These are phyloP conservation scores for Platygyra sinensis DNA, from an alignment of 64 coral and sea anemone genomes.

Conservation along the genomic window DNA sequence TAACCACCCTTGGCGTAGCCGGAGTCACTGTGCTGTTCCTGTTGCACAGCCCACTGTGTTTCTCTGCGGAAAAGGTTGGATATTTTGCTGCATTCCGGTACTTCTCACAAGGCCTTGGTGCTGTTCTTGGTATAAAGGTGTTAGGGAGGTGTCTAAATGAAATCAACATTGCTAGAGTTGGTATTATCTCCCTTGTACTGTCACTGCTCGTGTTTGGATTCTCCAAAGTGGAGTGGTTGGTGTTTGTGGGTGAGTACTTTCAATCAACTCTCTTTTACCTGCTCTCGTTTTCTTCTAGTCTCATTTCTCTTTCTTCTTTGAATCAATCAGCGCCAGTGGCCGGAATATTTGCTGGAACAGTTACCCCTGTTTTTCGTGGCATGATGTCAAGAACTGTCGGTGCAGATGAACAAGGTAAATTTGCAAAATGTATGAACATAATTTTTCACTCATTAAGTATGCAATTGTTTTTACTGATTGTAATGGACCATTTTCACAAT, in stretches of 20 bases:
- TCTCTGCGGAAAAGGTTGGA: slow-evolving; percentile 46
- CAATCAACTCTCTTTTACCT: not conserved
- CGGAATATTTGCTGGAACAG: slow-evolving; percentile 14
- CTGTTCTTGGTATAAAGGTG: slow-evolving; percentile 32
- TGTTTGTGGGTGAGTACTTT: slow-evolving; percentile 44
- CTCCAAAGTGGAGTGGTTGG: slow-evolving; percentile 7
- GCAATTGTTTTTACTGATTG: too few relatives aligned
- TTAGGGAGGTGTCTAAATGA: slow-evolving; percentile 36
- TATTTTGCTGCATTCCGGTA: slow-evolving; percentile 33
- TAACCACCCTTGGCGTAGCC: slow-evolving; percentile 16
- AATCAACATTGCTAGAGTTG: slow-evolving; percentile 33
- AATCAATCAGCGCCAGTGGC: not conserved
- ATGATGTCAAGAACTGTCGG: slow-evolving; percentile 63
- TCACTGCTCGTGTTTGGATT: slow-evolving; percentile 23
- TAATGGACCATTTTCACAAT: too few relatives aligned
- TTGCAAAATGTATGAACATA: too few relatives aligned
- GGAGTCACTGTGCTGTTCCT: slow-evolving; percentile 27
- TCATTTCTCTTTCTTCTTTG: not conserved
- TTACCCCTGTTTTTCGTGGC: slow-evolving; percentile 46
- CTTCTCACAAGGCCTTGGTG: slow-evolving; percentile 38
- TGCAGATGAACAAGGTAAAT: slow-evolving; percentile 49
- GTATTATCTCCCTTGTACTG: not conserved
- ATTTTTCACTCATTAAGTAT: too few relatives aligned
- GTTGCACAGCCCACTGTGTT: slow-evolving; percentile 42
- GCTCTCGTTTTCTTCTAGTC: not conserved